Evolutionary conservation across 1,140 invertebrate species (phyloP), one percentile per base, ranked within the genome.

Genomic region (Heliothis virescens): DNA sequence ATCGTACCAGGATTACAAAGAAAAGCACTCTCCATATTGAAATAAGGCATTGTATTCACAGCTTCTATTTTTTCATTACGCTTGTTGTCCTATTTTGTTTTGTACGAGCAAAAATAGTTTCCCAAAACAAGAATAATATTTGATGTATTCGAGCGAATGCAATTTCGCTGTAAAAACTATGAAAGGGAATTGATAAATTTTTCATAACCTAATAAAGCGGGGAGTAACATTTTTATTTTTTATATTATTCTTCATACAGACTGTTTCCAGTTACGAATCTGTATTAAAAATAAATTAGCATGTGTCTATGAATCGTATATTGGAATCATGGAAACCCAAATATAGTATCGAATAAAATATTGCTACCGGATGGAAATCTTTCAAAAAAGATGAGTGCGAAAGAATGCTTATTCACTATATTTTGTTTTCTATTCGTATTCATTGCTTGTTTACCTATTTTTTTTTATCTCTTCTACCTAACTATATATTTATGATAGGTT

Each of bases 11-110:
- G 63, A 76, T 76, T 71, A 80, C 79, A 59, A 76, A 80, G 79
- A 62, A 80, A 76, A 67, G 79, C 79, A 80, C 73, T 80, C 73
- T 52, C 18, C 13, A 34, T 75, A 75, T 75, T 63, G 47, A 62
- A 52, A 34, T 63, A 52, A 21, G 3, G 65, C 29, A 41, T 12
- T 59, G 29, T 65, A 16, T 11, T 47, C 26, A 13, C 41, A 18
- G 15, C 7, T 29, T 50, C 3, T 75, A 63, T 75, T 62, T 57
- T 60, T 57, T 41, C 34, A 21, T 13, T 18, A 41, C 53, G 71
- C 29, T 47, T 41, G 16, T 73, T 59, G 59, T 29, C 16, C 12
- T 59, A 13, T 59, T 73, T 59, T 59, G 29, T 73, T 59, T 52
- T 47, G 62, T n/a, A 5, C 26, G 4, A 67, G 41, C 41, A 67